Conservation (phyloP, 2,888 invertebrate species). For the Allacma fusca region DNA sequence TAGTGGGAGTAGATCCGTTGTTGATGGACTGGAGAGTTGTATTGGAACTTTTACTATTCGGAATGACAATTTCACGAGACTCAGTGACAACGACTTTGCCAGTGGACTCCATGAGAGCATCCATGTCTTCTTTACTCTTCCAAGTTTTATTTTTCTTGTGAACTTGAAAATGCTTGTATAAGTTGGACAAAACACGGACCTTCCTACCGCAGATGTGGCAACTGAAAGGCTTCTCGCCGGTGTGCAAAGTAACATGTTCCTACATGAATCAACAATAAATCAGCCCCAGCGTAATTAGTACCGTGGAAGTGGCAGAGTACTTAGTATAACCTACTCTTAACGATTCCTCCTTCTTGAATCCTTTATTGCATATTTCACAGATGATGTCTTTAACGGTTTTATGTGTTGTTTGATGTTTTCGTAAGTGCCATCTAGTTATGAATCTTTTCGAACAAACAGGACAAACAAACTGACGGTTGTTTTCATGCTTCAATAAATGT, state of each 20-base stretch:
- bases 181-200: conserved; percentile 42
- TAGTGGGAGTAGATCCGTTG: not conserved
- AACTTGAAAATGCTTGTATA: conserved; percentile 45
- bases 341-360: conserved; percentile 41
- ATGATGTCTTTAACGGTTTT: conserved; percentile 36
- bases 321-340: conserved; percentile 34
- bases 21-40: not conserved
- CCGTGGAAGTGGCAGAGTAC: too few relatives aligned
- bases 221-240: conserved; percentile 37
- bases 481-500: conserved; percentile 44
- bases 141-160: conserved; percentile 48
- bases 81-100: conserved; percentile 3
- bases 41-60: not conserved
- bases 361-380: conserved; percentile 37
- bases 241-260: conserved; percentile 28
- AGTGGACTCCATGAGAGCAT: conserved; percentile 1
- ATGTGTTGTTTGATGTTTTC: conserved; percentile 41
- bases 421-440: conserved; percentile 44
- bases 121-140: conserved; percentile 42
- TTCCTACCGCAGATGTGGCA: conserved; percentile 43
- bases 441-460: conserved; percentile 38
- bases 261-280: not conserved
- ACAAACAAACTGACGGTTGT: conserved; percentile 35
- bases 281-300: too few relatives aligned
- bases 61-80: conserved; percentile 6